These are phyloP conservation scores for Catharus ustulatus DNA, from an alignment of 2,797 vertebrate genomes.

Conservation along the genomic window DNA sequence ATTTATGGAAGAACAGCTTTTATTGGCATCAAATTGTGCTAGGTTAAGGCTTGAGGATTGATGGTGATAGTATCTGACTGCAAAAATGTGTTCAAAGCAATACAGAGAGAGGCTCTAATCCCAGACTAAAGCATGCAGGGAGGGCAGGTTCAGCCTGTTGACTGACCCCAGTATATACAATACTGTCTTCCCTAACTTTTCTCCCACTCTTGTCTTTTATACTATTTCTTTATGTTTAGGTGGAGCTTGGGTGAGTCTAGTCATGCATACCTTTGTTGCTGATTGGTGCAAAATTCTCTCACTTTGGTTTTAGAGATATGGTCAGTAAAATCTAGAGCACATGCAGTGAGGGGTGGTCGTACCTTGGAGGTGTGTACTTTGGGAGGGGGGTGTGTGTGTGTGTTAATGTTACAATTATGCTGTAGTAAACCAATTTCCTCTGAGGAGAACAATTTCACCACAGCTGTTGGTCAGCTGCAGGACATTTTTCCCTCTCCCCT, in stretches of 20 bases:
- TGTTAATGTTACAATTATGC: neutral
- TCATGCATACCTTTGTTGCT: neutral
- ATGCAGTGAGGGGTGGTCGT: neutral
- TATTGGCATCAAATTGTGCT: neutral
- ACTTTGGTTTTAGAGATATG: neutral
- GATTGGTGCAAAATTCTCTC: neutral
- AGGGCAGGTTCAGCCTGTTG: neutral
- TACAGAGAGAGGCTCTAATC: neutral
- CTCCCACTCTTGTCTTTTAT: neutral
- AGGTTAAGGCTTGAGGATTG: neutral
- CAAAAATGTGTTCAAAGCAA: neutral
- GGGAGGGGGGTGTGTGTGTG: too few relatives aligned
- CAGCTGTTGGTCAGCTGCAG: neutral
- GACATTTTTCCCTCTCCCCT: neutral
- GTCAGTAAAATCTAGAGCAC: neutral
- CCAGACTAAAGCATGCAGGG: fast-evolving
- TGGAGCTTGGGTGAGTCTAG: neutral
- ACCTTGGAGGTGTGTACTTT: neutral
- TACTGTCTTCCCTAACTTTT: too few relatives aligned
- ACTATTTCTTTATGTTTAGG: neutral
- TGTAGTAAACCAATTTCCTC: neutral
- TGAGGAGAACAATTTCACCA: neutral
- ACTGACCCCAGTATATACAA: neutral
- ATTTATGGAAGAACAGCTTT: neutral
- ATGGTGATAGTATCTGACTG: neutral